These are phyloP conservation scores for Lydus trimaculatus DNA, from an alignment of 2,888 invertebrate species.

Conservation along the genomic window DNA sequence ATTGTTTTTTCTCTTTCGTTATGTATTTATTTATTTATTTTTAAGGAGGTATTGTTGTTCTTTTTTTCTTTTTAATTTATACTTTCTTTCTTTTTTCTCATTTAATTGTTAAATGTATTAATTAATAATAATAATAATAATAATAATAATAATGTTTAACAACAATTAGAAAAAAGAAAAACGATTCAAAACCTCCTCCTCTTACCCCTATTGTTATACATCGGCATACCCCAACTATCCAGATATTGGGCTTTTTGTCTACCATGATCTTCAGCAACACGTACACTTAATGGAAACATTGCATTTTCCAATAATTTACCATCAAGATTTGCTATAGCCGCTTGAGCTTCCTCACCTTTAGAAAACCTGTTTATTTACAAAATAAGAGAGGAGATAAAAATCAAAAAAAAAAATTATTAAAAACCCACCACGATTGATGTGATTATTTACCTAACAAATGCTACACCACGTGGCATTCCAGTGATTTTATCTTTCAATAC, in stretches of 20 bases:
- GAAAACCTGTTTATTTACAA: conserved; percentile 72
- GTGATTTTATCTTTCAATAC: conserved; percentile 89
- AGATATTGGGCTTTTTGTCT: conserved; percentile 75
- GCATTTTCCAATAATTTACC: conserved; percentile 86
- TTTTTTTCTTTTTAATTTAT: neutral
- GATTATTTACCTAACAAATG: conserved; percentile 95
- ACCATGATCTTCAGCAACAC: conserved; percentile 82
- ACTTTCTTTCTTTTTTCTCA: neutral
- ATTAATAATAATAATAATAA: no score
- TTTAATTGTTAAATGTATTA: neutral
- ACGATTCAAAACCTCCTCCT: conserved; percentile 36
- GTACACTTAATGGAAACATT: conserved; percentile 81
- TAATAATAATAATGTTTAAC: no score
- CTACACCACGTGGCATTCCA: conserved; percentile 88
- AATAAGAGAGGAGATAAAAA: neutral
- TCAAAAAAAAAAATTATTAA: no score
- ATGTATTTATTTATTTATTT: no score
- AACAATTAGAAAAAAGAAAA: conserved; percentile 5
- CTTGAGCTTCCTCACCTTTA: conserved; percentile 87
- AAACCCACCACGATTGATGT: no score
- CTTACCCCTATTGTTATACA: conserved; percentile 53
- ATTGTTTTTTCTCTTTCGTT: no score
- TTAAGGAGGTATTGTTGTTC: no score
- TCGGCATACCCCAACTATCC: conserved; percentile 56
- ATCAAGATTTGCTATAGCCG: conserved; percentile 85